These are phyloP conservation scores for Oxystoma pomonae DNA, from an alignment of 2,888 invertebrate species.

Conservation along the genomic window DNA sequence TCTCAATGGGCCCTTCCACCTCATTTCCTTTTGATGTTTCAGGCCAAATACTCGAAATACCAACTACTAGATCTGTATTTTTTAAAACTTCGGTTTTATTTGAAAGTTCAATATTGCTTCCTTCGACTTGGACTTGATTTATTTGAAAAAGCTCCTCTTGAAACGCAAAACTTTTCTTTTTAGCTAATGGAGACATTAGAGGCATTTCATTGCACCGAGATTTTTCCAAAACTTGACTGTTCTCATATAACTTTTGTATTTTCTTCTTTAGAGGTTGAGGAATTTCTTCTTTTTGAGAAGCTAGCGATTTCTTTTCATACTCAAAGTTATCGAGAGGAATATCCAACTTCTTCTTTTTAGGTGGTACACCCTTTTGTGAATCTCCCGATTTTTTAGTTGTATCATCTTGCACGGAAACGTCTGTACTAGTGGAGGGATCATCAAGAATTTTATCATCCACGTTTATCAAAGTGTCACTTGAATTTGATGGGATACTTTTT, in stretches of 20 bases:
- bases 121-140: not conserved
- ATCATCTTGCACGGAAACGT: too few relatives aligned
- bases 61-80: not conserved
- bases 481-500: not conserved
- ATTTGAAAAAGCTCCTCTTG: constrained; percentile 10
- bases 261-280: constrained; percentile 23
- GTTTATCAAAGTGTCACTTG: not conserved
- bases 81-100: not conserved
- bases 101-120: not conserved
- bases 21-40: not conserved
- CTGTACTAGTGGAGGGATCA: not conserved
- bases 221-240: constrained; percentile 14
- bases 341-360: constrained; percentile 24
- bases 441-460: not conserved
- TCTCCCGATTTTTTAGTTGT: constrained; percentile 6
- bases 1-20: not conserved
- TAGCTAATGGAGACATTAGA: constrained; percentile 23
- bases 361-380: constrained; percentile 16
- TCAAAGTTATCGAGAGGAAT: not conserved
- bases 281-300: constrained; percentile 2
- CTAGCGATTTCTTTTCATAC: not conserved
- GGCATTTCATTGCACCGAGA: constrained; percentile 8
- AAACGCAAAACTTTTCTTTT: constrained; percentile 22
- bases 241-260: constrained; percentile 23
- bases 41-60: too few relatives aligned